These are phyloP conservation scores for Sipha flava DNA, from an alignment of 1,140 invertebrate species.

Conservation along the genomic window DNA sequence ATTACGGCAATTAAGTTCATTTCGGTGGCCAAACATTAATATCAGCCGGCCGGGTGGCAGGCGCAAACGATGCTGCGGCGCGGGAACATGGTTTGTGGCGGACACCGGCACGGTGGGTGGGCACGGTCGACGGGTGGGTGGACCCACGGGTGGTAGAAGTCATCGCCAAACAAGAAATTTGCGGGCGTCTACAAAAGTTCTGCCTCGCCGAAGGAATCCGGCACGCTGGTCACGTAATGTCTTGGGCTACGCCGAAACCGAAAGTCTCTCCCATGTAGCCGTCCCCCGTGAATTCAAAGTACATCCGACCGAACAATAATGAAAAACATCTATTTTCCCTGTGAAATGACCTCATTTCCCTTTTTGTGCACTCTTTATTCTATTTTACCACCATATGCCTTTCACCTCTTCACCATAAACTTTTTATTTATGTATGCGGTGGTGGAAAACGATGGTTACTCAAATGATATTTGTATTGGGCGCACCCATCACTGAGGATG, in stretches of 20 bases:
- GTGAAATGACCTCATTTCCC: slow-evolving; percentile 14
- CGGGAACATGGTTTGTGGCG: too few relatives aligned
- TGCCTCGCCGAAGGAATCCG: neutral
- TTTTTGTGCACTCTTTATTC: neutral
- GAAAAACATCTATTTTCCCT: slow-evolving; percentile 24
- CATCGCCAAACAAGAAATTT: slow-evolving; percentile 28
- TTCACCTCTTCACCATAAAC: too few relatives aligned
- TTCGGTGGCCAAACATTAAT: slow-evolving; percentile 26
- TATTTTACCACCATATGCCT: too few relatives aligned
- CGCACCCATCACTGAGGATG: too few relatives aligned
- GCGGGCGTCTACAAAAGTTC: slow-evolving; percentile 28
- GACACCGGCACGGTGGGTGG: too few relatives aligned
- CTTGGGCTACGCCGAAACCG: neutral
- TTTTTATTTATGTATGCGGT: too few relatives aligned
- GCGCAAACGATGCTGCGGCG: neutral
- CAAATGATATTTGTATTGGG: too few relatives aligned
- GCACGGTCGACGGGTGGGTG: neutral
- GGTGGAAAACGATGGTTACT: too few relatives aligned
- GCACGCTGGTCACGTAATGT: slow-evolving; percentile 23
- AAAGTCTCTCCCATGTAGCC: slow-evolving; percentile 15
- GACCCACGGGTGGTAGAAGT: neutral
- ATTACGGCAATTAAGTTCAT: slow-evolving; percentile 29
- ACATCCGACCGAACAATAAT: slow-evolving; percentile 18
- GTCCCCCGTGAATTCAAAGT: slow-evolving; percentile 25
- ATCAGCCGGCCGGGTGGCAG: neutral